Percentiles rank a stretch among this genome's conserved stretches.
Conservation (phyloP, 2,113 vertebrate species). For the Manacus vitellinus region DNA sequence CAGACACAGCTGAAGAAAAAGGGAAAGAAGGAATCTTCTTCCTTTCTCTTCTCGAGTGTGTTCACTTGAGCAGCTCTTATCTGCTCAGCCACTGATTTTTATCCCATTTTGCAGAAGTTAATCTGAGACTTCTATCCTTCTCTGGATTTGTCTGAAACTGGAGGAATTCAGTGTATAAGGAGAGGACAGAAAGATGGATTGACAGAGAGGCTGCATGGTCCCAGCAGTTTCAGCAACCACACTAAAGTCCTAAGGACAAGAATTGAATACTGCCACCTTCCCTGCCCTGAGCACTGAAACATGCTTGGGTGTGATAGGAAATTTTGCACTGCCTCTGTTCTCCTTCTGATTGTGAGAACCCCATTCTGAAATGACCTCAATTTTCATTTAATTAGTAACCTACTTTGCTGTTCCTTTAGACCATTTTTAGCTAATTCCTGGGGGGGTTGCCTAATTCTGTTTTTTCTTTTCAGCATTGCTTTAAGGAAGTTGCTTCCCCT, state of each 20-base stretch:
- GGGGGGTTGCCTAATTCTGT: constrained; percentile 31
- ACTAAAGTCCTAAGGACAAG: background rate
- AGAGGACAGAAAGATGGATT: background rate
- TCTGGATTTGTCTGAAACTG: background rate
- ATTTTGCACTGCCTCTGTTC: background rate
- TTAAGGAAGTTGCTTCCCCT: background rate
- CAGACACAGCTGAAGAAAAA: fast-evolving
- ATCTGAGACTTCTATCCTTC: background rate
- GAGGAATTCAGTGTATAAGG: background rate
- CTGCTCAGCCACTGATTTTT: background rate
- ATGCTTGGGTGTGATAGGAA: background rate
- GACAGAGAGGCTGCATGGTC: background rate
- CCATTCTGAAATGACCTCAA: constrained; percentile 11
- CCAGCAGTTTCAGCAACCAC: background rate
- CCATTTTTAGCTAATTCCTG: constrained; percentile 52
- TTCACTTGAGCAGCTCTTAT: background rate
- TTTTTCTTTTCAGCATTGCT: background rate
- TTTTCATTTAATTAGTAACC: constrained; percentile 57
- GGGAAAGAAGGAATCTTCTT: background rate
- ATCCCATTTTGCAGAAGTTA: background rate
- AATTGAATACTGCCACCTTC: background rate
- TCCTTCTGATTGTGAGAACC: background rate
- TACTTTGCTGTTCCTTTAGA: constrained; percentile 16
- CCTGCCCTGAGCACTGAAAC: background rate
- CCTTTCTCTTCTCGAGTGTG: background rate